Percentiles rank a stretch among this genome's conserved stretches.
These are phyloP conservation scores for Eupithecia exiguata DNA, from an alignment of 2,888 invertebrate genomes.

Conservation along the genomic window DNA sequence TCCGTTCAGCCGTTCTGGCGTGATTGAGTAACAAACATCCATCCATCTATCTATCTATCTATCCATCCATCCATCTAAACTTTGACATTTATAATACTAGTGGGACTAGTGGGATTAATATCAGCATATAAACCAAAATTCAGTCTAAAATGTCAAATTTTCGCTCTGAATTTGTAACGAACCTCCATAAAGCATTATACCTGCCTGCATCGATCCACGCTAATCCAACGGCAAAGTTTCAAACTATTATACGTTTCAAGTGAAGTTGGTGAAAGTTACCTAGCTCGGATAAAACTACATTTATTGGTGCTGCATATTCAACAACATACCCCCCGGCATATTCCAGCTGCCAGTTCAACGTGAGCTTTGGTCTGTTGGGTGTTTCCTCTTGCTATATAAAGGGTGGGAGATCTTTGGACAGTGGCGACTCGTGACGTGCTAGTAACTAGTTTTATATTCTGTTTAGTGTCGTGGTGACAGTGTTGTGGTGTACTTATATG, in stretches of 20 bases:
- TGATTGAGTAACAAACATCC: no score
- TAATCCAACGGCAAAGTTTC: constrained; percentile 41
- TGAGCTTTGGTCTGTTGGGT: constrained; percentile 46
- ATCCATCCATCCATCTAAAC: no score
- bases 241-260: constrained; percentile 48
- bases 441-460: constrained; percentile 72
- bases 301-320: constrained; percentile 82
- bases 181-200: constrained; percentile 18
- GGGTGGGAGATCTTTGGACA: constrained; percentile 43
- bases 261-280: constrained; percentile 74
- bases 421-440: constrained; percentile 55
- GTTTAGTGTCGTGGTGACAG: constrained; percentile 54
- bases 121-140: background rate
- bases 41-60: no score
- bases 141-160: background rate
- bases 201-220: constrained; percentile 35
- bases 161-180: background rate
- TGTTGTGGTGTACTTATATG: constrained; percentile 7
- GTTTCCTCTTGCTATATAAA: constrained; percentile 25
- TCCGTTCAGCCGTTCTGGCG: no score
- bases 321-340: constrained; percentile 69
- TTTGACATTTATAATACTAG: no score
- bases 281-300: constrained; percentile 75
- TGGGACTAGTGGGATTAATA: no score
- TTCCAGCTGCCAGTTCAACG: constrained; percentile 50